These are phyloP conservation scores for Spinus pinus DNA, from an alignment of 2,797 vertebrate species.

Conservation along the genomic window DNA sequence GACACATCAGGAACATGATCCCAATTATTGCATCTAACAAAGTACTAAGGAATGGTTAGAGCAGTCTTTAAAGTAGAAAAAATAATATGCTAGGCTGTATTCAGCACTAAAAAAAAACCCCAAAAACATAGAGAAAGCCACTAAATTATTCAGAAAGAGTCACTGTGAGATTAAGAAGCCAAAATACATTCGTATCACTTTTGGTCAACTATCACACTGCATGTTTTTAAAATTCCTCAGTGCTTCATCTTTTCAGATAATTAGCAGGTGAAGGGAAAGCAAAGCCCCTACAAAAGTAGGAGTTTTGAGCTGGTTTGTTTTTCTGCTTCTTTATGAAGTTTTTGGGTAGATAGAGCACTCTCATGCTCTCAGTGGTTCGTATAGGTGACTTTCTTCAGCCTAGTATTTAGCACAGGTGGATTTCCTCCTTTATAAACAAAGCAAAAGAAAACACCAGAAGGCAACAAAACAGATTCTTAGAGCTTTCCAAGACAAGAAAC, in stretches of 20 bases:
- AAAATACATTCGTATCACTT: not conserved
- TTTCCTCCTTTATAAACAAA: not conserved
- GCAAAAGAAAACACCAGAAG: not conserved
- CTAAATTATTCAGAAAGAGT: not conserved
- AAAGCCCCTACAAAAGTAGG: not conserved
- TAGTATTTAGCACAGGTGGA: not conserved
- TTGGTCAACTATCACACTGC: not conserved
- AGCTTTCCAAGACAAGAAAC: not conserved
- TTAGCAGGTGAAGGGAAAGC: not conserved
- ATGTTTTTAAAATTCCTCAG: fast-evolving
- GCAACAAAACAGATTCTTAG: not conserved
- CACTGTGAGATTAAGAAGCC: not conserved
- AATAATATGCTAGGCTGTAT: not conserved
- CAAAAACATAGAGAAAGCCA: not conserved
- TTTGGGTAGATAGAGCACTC: not conserved
- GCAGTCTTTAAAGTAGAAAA: not conserved
- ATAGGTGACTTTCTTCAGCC: not conserved
- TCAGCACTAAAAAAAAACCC: not conserved
- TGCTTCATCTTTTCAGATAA: not conserved
- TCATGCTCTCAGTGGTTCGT: not conserved
- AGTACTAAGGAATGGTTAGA: not conserved
- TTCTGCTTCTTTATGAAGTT: not conserved
- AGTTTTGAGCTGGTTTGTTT: not conserved
- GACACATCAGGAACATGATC: not conserved
- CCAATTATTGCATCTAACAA: not conserved